These are phyloP conservation scores for Leptopilina myrica DNA, from an alignment of 2,888 invertebrate genomes.

Conservation along the genomic window DNA sequence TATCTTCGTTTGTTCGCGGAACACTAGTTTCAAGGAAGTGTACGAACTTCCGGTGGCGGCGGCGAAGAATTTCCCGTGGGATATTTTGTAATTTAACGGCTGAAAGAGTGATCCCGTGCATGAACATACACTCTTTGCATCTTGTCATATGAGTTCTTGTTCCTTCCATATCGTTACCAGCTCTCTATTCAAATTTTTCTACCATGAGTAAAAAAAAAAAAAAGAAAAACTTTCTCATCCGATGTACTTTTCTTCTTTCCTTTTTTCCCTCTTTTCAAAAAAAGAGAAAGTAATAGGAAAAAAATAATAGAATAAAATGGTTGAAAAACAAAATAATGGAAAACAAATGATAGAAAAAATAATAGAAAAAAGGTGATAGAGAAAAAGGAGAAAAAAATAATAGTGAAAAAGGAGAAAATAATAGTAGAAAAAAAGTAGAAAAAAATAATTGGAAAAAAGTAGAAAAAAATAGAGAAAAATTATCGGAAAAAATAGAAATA, in stretches of 20 bases:
- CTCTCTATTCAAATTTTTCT: constrained; percentile 10
- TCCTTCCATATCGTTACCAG: constrained; percentile 8
- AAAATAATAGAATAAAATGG: not conserved
- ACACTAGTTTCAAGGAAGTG: constrained; percentile 41
- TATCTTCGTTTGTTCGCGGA: constrained; percentile 59
- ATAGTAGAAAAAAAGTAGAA: no score
- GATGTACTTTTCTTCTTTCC: not conserved
- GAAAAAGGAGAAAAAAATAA: no score
- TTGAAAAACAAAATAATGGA: no score
- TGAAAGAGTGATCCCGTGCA: constrained; percentile 50
- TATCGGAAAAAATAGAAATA: not conserved
- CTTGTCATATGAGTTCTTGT: constrained; percentile 30
- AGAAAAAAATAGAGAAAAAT: no score
- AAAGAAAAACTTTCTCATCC: not conserved
- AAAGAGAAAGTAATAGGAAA: not conserved
- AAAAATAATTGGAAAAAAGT: no score
- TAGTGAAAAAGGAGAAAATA: not conserved
- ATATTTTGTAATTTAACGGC: constrained; percentile 67
- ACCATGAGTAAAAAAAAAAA: not conserved
- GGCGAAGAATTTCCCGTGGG: constrained; percentile 67
- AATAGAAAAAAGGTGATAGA: no score
- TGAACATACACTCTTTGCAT: constrained; percentile 20
- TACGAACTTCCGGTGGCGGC: constrained; percentile 56
- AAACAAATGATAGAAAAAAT: no score
- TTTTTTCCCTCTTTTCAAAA: not conserved